phyloP scores from a whole-genome alignment of 2,113 vertebrate genomes.

The Gallinago undulata region DNA sequence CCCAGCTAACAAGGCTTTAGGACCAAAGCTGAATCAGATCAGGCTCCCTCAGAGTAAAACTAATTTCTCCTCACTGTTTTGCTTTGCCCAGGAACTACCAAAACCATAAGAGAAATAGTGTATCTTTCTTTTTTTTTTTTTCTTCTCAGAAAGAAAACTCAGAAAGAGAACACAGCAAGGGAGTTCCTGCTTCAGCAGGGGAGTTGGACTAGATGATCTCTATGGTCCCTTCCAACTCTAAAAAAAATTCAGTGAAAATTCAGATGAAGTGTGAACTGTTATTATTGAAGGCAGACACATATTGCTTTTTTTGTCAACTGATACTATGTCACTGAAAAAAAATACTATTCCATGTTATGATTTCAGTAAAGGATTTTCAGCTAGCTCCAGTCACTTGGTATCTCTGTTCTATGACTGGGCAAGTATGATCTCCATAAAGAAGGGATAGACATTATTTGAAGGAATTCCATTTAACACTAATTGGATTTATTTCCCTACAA shows the following conservation, averaged over 20 bases:
- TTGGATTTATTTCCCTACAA: background rate
- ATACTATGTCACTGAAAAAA: background rate
- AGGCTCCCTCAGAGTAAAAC: background rate
- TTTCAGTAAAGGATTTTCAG: background rate
- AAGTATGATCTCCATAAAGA: background rate
- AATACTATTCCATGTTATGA: background rate
- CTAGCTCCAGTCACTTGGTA: background rate
- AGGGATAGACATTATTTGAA: background rate
- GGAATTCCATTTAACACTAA: background rate
- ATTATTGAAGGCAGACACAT: background rate
- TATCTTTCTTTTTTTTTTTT: background rate
- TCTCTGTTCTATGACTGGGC: background rate
- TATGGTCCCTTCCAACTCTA: too few relatives aligned
- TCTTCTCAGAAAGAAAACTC: background rate
- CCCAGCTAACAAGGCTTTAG: background rate
- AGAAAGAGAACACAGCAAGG: too few relatives aligned
- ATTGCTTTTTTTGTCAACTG: background rate
- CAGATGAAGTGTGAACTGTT: background rate
- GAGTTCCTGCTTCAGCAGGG: too few relatives aligned
- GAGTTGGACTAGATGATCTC: too few relatives aligned
- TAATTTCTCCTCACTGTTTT: background rate
- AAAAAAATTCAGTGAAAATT: too few relatives aligned
- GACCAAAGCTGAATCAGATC: background rate
- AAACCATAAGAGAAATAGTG: fast-evolving
- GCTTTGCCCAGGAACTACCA: background rate